Percentiles rank a stretch among this genome's conserved stretches.
These are phyloP conservation scores for Spicauda simplicius DNA, from an alignment of 2,888 invertebrate genomes.

Conservation along the genomic window DNA sequence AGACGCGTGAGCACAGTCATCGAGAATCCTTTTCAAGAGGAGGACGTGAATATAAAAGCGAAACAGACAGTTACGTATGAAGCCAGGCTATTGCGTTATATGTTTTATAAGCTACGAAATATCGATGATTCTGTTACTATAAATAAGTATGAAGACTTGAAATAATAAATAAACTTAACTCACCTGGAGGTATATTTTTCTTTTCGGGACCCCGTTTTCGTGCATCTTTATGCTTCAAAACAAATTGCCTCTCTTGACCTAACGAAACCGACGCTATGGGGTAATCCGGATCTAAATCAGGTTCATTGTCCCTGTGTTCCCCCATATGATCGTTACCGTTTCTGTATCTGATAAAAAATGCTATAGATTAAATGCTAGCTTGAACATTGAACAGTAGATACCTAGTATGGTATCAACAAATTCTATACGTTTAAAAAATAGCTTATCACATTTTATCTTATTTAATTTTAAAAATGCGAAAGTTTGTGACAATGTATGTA, in stretches of 20 bases:
- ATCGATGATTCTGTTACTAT: conserved; percentile 82
- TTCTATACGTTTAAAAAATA: too few species aligned
- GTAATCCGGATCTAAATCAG: conserved; percentile 84
- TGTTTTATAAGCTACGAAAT: conserved; percentile 88
- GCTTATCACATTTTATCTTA: too few species aligned
- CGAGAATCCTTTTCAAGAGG: conserved; percentile 91
- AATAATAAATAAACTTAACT: conserved; percentile 55
- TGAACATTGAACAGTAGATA: too few species aligned
- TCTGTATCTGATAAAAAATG: conserved; percentile 80
- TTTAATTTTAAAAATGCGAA: too few species aligned
- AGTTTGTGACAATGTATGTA: too few species aligned
- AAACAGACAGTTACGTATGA: conserved; percentile 97
- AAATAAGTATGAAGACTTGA: conserved; percentile 82
- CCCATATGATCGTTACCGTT: conserved; percentile 89
- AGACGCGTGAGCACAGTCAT: conserved; percentile 92
- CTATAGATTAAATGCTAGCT: too few species aligned
- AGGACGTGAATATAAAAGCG: conserved; percentile 88
- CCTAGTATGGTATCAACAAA: too few species aligned
- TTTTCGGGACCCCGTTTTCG: conserved; percentile 65
- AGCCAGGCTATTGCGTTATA: conserved; percentile 92
- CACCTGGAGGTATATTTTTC: too few species aligned
- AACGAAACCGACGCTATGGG: conserved; percentile 89
- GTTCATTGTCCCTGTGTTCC: conserved; percentile 89
- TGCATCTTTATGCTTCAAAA: conserved; percentile 86
- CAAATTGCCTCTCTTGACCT: conserved; percentile 87